phyloP scores from a whole-genome alignment of 1,140 invertebrate genomes.

The Berghia stephanieae region DNA sequence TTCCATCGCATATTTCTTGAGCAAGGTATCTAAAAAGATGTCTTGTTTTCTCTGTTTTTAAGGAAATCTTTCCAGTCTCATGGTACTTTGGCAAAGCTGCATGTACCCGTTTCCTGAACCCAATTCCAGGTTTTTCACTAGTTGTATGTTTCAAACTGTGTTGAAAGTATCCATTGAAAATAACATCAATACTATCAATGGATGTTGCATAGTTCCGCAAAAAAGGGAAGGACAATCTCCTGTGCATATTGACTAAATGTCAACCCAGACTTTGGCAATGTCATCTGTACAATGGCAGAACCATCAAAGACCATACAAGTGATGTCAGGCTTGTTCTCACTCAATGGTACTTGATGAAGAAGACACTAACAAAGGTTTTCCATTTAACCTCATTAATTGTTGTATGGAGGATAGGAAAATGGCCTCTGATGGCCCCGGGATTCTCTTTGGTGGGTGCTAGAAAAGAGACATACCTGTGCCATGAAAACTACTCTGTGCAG shows the following conservation, averaged over 20 bases:
- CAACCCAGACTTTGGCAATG: background rate
- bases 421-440: no score
- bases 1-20: background rate
- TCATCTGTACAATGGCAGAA: background rate
- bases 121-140: background rate
- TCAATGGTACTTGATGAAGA: constrained; percentile 38
- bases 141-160: background rate
- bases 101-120: background rate
- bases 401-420: constrained; percentile 14
- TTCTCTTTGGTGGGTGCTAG: no score
- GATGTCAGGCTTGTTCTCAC: no score
- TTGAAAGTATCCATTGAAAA: background rate
- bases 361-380: constrained; percentile 31
- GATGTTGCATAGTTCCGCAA: background rate
- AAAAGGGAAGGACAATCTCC: background rate
- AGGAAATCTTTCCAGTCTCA: constrained; percentile 1
- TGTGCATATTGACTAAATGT: background rate
- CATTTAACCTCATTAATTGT: no score
- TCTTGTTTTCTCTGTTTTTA: background rate
- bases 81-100: background rate
- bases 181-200: background rate
- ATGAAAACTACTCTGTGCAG: no score
- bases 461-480: no score
- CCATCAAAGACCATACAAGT: background rate
- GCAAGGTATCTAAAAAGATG: background rate